Conservation (phyloP, 2,888 invertebrate species). For the Hipparchia sbordonii region DNA sequence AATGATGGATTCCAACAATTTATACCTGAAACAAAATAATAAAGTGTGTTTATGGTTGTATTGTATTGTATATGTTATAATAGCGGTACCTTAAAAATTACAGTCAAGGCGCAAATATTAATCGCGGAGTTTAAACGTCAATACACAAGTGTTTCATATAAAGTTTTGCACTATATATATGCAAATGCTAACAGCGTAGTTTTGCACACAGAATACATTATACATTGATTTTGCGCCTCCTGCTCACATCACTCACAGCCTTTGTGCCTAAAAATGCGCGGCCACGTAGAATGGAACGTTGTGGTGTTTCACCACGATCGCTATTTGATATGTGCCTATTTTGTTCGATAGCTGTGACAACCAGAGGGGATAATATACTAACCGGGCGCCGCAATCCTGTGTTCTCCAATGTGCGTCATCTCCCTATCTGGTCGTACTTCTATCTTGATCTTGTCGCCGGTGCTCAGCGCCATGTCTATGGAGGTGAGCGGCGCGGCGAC, state of each 20-base stretch:
- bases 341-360: constrained; percentile 73
- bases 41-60: neutral
- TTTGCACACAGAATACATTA: too few species aligned
- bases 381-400: constrained; percentile 94
- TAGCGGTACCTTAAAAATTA: too few species aligned
- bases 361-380: constrained; percentile 25
- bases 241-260: too few species aligned
- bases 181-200: too few species aligned
- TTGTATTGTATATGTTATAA: neutral
- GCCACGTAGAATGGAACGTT: constrained; percentile 92
- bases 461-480: constrained; percentile 90
- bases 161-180: too few species aligned
- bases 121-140: too few species aligned
- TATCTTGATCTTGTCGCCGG: constrained; percentile 94
- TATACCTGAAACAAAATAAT: constrained; percentile 85
- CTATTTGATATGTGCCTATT: constrained; percentile 98
- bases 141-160: too few species aligned
- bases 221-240: too few species aligned
- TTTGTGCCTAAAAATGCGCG: constrained; percentile 67
- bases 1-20: constrained; percentile 99
- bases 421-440: constrained; percentile 96
- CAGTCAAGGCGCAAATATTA: too few species aligned
- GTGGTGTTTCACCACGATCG: constrained; percentile 95
- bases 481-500: constrained; percentile 97
- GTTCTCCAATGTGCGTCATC: constrained; percentile 94